phyloP scores from a whole-genome alignment of 2,888 invertebrate genomes.

The Scaptomyza caliginosa region DNA sequence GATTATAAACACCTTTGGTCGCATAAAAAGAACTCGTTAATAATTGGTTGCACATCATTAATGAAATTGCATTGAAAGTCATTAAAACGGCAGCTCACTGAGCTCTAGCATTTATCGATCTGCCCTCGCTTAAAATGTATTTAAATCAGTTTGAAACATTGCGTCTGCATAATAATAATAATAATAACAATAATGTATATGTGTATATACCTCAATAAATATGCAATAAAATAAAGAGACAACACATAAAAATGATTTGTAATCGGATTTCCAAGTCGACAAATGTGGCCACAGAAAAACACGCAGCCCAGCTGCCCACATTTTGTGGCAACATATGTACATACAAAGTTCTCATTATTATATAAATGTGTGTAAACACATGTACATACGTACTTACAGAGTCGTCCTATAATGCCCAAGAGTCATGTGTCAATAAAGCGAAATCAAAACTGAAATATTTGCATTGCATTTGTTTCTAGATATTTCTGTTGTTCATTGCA shows the following conservation, averaged over 20 bases:
- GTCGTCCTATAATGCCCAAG: conserved; percentile 24
- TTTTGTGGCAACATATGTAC: conserved; percentile 16
- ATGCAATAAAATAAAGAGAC: conserved; percentile 10
- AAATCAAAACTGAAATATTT: conserved; percentile 17
- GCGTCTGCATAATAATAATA: not conserved
- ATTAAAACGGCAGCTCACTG: not conserved
- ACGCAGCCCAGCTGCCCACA: conserved; percentile 19
- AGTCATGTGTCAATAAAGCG: conserved; percentile 49
- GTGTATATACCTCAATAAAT: conserved; percentile 22
- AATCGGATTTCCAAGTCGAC: conserved; percentile 66
- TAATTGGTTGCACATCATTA: not conserved
- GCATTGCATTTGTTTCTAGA: not conserved
- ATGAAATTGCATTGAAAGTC: not conserved
- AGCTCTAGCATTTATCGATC: not conserved
- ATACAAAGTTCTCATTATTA: conserved; percentile 6
- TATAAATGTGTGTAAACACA: conserved; percentile 18
- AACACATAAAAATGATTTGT: conserved; percentile 18
- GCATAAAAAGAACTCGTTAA: too few relatives aligned
- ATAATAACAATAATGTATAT: not conserved
- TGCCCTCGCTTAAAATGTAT: not conserved
- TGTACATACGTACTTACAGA: conserved; percentile 1
- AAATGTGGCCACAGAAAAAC: conserved; percentile 54
- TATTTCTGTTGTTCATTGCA: conserved; percentile 1
- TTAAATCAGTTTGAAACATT: conserved; percentile 6
- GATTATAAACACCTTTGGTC: not conserved